Conservation (phyloP, 2,797 vertebrate genomes). For the Etheostoma perlongum region DNA sequence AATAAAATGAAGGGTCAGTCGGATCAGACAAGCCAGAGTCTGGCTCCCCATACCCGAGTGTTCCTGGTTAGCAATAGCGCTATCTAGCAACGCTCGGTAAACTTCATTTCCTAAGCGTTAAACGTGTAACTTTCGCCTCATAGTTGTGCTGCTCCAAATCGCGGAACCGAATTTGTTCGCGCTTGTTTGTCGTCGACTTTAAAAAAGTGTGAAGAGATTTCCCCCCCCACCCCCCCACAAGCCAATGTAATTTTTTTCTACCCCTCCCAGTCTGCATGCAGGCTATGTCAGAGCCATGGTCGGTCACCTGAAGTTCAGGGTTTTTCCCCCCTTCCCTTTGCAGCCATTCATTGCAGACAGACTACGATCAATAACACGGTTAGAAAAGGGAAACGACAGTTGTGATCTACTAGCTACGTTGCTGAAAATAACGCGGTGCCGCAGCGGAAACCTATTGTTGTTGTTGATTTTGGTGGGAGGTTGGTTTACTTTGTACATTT, state of each 20-base stretch:
- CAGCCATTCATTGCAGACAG: conserved; percentile 91
- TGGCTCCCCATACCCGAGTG: conserved; percentile 83
- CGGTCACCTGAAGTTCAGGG: conserved; percentile 99
- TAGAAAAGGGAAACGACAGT: conserved; percentile 62
- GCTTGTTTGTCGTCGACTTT: conserved; percentile 76
- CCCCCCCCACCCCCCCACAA: conserved; percentile 15
- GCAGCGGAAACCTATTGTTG: conserved; percentile 11
- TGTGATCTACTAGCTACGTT: conserved; percentile 21
- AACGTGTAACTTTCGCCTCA: conserved; percentile 89
- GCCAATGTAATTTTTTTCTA: conserved; percentile 58
- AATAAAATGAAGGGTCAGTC: conserved; percentile 94
- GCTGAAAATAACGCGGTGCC: conserved; percentile 12
- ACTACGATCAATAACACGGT: conserved; percentile 87
- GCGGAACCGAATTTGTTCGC: conserved; percentile 60
- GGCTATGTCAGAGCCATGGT: conserved; percentile 90
- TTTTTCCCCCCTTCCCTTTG: conserved; percentile 81
- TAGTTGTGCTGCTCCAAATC: conserved; percentile 57
- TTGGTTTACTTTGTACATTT: conserved; percentile 74
- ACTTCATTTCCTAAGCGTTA: conserved; percentile 79
- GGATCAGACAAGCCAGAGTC: conserved; percentile 89
- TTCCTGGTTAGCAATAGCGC: conserved; percentile 78
- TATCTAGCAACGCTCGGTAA: conserved; percentile 77
- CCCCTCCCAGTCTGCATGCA: conserved; percentile 84
- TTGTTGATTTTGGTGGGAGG: conserved; percentile 53
- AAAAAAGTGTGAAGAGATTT: conserved; percentile 58